These are phyloP conservation scores for Syngnathus typhle DNA, from an alignment of 2,113 vertebrate genomes.

Conservation along the genomic window DNA sequence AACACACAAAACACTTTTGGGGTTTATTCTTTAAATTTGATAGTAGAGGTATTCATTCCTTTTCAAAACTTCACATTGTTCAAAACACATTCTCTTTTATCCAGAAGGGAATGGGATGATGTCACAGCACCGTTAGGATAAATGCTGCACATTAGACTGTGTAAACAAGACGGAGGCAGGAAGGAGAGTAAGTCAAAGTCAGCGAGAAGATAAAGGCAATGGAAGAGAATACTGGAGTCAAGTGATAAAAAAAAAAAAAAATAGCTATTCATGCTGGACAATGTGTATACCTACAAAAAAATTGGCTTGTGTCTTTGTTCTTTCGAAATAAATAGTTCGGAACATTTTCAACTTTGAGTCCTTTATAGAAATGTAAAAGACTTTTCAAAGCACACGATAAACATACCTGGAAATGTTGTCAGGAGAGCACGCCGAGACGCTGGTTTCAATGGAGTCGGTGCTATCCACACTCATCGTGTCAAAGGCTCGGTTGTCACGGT, in stretches of 20 bases:
- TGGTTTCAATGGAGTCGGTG: slow-evolving; percentile 92
- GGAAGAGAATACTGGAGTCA: slow-evolving; percentile 6
- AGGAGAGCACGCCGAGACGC: slow-evolving; percentile 92
- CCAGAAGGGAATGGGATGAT: slow-evolving; percentile 40
- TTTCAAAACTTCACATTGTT: background rate
- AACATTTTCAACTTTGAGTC: no score
- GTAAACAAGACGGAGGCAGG: slow-evolving; percentile 37
- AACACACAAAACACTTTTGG: slow-evolving; percentile 13
- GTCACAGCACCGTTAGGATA: slow-evolving; percentile 40
- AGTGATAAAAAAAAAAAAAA: background rate
- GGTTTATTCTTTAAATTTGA: background rate
- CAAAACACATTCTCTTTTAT: slow-evolving; percentile 15
- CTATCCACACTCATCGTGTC: slow-evolving; percentile 90
- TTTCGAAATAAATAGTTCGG: no score
- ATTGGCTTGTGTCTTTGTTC: no score
- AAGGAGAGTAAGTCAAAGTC: background rate
- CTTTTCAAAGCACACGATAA: background rate
- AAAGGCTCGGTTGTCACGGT: slow-evolving; percentile 81
- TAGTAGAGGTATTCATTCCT: background rate
- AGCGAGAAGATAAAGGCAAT: background rate
- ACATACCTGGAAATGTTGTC: slow-evolving; percentile 91
- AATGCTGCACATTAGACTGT: slow-evolving; percentile 42
- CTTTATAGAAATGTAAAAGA: background rate
- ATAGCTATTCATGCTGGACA: background rate
- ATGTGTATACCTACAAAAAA: slow-evolving; percentile 1